Conservation (phyloP, 2,797 vertebrate genomes). For the Melanotaenia parkinsoni region DNA sequence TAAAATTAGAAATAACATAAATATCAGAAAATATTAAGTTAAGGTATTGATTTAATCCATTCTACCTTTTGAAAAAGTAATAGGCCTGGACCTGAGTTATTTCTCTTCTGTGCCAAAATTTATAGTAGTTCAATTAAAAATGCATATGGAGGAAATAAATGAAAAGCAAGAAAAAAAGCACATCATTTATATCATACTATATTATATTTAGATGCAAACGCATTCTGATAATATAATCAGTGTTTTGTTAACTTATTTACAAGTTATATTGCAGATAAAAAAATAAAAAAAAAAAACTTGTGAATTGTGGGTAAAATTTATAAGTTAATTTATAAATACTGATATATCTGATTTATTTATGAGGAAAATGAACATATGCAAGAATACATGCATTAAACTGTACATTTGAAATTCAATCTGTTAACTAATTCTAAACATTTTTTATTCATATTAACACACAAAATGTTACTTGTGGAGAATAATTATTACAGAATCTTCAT, state of each 20-base stretch:
- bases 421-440: not conserved
- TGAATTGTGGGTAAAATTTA: not conserved
- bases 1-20: constrained; percentile 5
- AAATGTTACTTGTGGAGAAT: not conserved
- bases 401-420: not conserved
- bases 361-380: not conserved
- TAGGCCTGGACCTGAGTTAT: not conserved
- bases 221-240: not conserved
- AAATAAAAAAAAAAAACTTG: not conserved
- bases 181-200: not conserved
- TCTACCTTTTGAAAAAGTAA: not conserved
- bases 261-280: not conserved
- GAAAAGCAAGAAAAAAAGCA: not conserved
- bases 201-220: not conserved
- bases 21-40: not conserved
- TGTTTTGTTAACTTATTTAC: not conserved
- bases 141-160: not conserved
- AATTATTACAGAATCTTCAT: not conserved
- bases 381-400: not conserved
- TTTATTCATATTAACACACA: not conserved
- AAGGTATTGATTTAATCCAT: not conserved
- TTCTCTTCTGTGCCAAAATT: not conserved
- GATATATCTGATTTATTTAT: not conserved
- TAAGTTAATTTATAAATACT: not conserved
- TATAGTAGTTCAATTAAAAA: not conserved